Base-by-base conservation (phyloP, 2,888 invertebrate species). In the Beris chalybata region DNA sequence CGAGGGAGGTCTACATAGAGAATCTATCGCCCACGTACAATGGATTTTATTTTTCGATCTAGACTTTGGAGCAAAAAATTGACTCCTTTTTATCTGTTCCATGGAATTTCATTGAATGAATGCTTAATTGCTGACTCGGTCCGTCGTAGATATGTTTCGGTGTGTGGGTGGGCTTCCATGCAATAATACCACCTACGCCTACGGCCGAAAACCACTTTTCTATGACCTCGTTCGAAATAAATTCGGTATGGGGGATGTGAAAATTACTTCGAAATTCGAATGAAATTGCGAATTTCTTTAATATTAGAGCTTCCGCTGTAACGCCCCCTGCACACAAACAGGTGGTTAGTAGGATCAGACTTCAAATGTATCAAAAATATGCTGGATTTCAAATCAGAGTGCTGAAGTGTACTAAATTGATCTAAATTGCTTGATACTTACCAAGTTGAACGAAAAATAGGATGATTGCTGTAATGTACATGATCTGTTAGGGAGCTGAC, bases 381-480 rank as follows among this genome's bases (percentile, higher is more conserved):
- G 30, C 12, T 7, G 30, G 32, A 32, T 11, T 9, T 12, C 5
- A 53, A 22, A 55, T 11, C 22, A 7, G 9, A 48, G 11, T 47
- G 43, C 45, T 32, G 45, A 44, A 47, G 4, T 44, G 22, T 31
- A 9, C 38, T 13, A 38, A 38, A 9, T 38, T 9, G 38, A 7
- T 7, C 38, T 38, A 38, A 38, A 38, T 9, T 5, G 38, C 38
- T 9, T 9, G 59, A 56, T 43, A 64, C 70, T 70, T 65, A 70
- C 70, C 70, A 67, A 70, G 66, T 66, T 65, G 56, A 53, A 70
- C 57, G 64, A 68, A 68, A 44, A 70, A 48, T 56, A 66, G 63
- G 48, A 68, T 68, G 64, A 54, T 58, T 58, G 53, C 66, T 55
- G 48, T 29, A 67, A 66, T 63, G 68, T 65, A 68, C 70, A 70